Percentiles rank a stretch among this genome's conserved stretches.
Conservation (phyloP, 2,888 invertebrate genomes). For the Polydesmus complanatus region DNA sequence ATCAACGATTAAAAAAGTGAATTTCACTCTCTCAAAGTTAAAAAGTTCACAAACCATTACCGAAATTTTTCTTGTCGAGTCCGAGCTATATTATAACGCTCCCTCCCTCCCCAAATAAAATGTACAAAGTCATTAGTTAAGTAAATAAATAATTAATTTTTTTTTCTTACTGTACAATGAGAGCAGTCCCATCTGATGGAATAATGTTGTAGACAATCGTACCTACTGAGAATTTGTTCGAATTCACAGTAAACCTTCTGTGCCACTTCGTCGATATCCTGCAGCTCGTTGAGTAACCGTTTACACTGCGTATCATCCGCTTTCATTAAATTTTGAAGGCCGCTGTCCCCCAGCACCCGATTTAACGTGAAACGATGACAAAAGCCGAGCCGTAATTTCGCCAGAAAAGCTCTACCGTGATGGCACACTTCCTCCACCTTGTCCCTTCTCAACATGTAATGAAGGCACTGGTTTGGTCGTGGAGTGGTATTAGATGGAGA, state of each 20-base stretch:
- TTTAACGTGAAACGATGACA: slow-evolving; percentile 20
- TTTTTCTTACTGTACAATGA: slow-evolving; percentile 23
- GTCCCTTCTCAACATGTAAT: slow-evolving; percentile 1
- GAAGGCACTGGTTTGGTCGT: slow-evolving; percentile 15
- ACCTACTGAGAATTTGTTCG: slow-evolving; percentile 21
- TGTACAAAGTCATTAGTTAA: too few species aligned
- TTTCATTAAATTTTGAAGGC: not conserved
- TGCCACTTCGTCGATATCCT: slow-evolving; percentile 13
- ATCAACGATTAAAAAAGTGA: too few species aligned
- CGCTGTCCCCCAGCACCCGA: slow-evolving; percentile 14
- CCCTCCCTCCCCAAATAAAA: too few species aligned
- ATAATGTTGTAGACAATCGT: slow-evolving; percentile 24
- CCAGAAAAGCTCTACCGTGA: not conserved
- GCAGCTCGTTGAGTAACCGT: slow-evolving; percentile 3
- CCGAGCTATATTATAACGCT: too few species aligned
- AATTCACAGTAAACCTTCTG: slow-evolving; percentile 18
- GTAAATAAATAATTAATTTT: too few species aligned
- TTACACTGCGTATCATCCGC: slow-evolving; percentile 9
- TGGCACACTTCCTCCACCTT: not conserved
- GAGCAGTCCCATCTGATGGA: slow-evolving; percentile 24
- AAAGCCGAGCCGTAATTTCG: slow-evolving; percentile 20
- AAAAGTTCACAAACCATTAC: too few species aligned
- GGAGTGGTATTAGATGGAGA: not conserved
- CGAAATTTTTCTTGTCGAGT: too few species aligned
- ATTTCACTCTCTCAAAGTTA: too few species aligned